phyloP scores from a whole-genome alignment of 2,797 vertebrate genomes.

The Tenualosa thibaudeaui region DNA sequence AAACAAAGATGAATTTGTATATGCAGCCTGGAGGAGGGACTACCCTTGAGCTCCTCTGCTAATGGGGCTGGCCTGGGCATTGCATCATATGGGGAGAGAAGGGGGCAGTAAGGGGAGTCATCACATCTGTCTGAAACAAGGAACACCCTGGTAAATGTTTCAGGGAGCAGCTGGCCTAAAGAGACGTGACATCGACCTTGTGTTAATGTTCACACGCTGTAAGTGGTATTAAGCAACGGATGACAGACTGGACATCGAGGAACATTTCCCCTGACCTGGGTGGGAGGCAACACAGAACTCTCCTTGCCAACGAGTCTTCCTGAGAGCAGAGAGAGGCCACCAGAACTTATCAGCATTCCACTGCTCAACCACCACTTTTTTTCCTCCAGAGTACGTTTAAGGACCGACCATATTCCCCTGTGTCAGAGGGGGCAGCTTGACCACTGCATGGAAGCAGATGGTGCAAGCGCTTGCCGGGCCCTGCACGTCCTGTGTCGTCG shows the following conservation, averaged over 20 bases:
- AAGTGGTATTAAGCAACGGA: constrained; percentile 16
- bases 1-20: constrained; percentile 45
- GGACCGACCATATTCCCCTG: constrained; percentile 5
- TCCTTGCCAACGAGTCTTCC: background rate
- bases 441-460: constrained; percentile 19
- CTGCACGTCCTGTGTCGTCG: background rate
- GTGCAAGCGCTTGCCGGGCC: background rate
- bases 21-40: constrained; percentile 5
- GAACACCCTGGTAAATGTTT: constrained; percentile 20
- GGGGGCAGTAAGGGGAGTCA: constrained; percentile 11
- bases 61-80: constrained; percentile 5
- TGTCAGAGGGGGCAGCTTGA: constrained; percentile 18
- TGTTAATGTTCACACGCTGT: constrained; percentile 11
- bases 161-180: constrained; percentile 22
- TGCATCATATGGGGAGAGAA: background rate
- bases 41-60: constrained; percentile 10
- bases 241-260: constrained; percentile 20
- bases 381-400: background rate
- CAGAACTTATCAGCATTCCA: constrained; percentile 23
- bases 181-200: constrained; percentile 25
- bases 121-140: constrained; percentile 4
- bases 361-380: constrained; percentile 5
- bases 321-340: background rate
- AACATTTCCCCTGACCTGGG: constrained; percentile 13
- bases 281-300: background rate